These are phyloP conservation scores for Ceyx cyanopectus DNA, from an alignment of 2,113 vertebrate species.

Conservation along the genomic window DNA sequence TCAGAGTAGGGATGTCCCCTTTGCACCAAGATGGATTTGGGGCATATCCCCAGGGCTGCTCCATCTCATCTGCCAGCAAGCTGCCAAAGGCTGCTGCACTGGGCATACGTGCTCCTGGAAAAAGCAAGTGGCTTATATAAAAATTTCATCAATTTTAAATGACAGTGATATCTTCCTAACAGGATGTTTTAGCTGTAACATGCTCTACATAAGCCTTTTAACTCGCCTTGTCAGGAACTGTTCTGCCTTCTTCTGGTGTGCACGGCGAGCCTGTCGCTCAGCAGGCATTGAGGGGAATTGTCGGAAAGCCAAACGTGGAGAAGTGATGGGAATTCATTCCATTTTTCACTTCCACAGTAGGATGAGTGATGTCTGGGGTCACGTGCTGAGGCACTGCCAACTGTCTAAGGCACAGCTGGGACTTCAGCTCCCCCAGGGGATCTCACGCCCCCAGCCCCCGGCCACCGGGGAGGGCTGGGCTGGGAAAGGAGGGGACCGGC, in stretches of 20 bases:
- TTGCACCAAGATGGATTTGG: neutral
- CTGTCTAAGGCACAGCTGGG: neutral
- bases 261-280: neutral
- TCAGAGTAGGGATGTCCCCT: neutral
- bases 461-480: neutral
- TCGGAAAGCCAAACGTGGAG: neutral
- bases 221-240: neutral
- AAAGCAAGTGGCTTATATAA: constrained; percentile 4
- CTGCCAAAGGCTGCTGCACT: neutral
- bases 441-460: accelerated
- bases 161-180: constrained; percentile 12
- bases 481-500: neutral
- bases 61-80: neutral
- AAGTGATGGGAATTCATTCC: neutral
- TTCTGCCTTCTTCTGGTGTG: constrained; percentile 9
- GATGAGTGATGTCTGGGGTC: neutral
- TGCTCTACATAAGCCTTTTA: constrained; percentile 43
- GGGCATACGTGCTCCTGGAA: neutral
- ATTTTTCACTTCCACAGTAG: accelerated
- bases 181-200: constrained; percentile 26
- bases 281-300: constrained; percentile 4
- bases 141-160: constrained; percentile 59
- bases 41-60: neutral
- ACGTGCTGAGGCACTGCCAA: neutral
- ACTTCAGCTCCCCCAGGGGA: neutral